Evolutionary conservation across 2,113 vertebrate genomes (phyloP).

Genomic region (Piprites chloris): DNA sequence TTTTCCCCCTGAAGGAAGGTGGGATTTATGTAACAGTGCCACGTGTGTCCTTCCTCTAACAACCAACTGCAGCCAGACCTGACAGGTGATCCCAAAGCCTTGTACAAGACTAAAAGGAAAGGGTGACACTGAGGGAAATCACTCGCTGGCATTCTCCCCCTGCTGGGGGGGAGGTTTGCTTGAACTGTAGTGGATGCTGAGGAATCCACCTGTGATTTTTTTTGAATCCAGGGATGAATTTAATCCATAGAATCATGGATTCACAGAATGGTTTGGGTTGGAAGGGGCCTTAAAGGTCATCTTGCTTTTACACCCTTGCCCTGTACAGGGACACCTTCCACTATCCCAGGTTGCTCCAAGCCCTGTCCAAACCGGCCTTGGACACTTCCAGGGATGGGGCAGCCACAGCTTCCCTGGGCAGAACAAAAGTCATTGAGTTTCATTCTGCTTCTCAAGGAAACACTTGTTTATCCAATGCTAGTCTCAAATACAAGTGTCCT

Average conservation of each 20-base stretch:
- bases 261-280: not conserved
- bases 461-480: not conserved
- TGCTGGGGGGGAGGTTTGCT: not conserved
- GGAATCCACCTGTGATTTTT: not conserved
- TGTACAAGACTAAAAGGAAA: not conserved
- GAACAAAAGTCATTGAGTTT: not conserved
- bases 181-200: not conserved
- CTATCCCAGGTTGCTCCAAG: not conserved
- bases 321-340: not conserved
- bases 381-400: not conserved
- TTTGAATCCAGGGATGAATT: not conserved
- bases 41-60: not conserved
- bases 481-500: not conserved
- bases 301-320: fast-evolving
- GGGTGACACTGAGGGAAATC: not conserved
- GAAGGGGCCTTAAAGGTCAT: not conserved
- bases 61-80: not conserved
- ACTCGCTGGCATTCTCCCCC: no score
- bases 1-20: not conserved
- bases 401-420: not conserved
- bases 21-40: not conserved
- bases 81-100: not conserved
- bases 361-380: not conserved
- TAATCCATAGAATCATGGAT: not conserved
- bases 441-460: not conserved